Percentiles rank a stretch among this genome's conserved stretches.
Evolutionary conservation across 2,888 invertebrate genomes (phyloP).

Genomic region (Drosophila sordidula): DNA sequence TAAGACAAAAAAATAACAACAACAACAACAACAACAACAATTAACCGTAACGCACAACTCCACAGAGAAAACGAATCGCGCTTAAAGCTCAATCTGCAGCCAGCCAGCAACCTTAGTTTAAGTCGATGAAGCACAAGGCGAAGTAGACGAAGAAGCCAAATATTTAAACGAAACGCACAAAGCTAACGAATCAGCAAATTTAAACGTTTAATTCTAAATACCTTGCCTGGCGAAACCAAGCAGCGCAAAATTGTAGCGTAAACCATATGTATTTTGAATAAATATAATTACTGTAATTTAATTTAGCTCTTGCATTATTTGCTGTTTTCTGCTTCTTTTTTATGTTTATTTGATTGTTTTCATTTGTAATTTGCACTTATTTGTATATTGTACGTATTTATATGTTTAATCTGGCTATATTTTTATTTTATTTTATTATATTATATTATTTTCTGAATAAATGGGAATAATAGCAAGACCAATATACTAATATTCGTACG

Average conservation of each 20-base stretch:
- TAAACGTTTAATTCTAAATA: slow-evolving; percentile 13
- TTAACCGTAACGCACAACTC: slow-evolving; percentile 42
- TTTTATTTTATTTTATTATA: slow-evolving; percentile 5
- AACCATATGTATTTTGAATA: slow-evolving; percentile 8
- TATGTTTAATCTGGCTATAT: background rate
- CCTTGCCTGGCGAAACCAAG: background rate
- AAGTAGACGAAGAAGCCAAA: slow-evolving; percentile 18
- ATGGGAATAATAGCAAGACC: slow-evolving; percentile 28
- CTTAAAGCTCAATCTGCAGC: slow-evolving; percentile 25
- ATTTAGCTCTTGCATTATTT: background rate
- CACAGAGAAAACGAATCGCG: slow-evolving; percentile 22
- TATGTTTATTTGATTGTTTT: slow-evolving; percentile 8
- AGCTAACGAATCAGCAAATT: slow-evolving; percentile 23
- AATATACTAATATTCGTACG: slow-evolving; percentile 1
- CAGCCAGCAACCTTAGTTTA: slow-evolving; percentile 25
- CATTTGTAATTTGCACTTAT: background rate
- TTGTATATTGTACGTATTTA: no score
- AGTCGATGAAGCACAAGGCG: slow-evolving; percentile 13
- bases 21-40: slow-evolving; percentile 6
- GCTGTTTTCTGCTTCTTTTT: background rate
- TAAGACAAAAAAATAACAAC: slow-evolving; percentile 8
- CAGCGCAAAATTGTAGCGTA: slow-evolving; percentile 13
- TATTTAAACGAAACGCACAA: slow-evolving; percentile 49
- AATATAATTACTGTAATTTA: background rate
- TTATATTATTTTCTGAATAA: slow-evolving; percentile 36